phyloP scores from a whole-genome alignment of 2,113 vertebrate genomes.

The Choloepus hoffmanni region DNA sequence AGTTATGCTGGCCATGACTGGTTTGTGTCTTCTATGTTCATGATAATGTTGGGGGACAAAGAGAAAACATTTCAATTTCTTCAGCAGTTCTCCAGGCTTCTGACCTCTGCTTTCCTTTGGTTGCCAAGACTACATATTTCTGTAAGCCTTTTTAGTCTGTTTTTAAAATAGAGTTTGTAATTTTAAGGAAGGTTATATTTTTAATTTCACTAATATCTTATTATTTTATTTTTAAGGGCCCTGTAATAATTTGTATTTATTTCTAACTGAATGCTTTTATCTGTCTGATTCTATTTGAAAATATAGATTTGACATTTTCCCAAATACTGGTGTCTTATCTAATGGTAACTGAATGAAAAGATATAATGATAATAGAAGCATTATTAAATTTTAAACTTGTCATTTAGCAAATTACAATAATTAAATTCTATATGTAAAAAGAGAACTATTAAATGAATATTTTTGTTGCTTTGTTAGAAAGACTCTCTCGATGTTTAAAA shows the following conservation, averaged over 20 bases:
- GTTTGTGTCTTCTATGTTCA: conserved; percentile 94
- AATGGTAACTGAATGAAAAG: conserved; percentile 27
- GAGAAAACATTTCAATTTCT: conserved; percentile 90
- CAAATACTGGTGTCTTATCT: conserved; percentile 32
- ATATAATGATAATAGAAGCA: conserved; percentile 12
- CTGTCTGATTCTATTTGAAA: conserved; percentile 24
- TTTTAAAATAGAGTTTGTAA: conserved; percentile 56
- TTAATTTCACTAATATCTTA: neutral
- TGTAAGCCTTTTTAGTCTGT: conserved; percentile 87
- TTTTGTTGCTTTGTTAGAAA: conserved; percentile 60
- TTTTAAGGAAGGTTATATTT: conserved; percentile 42
- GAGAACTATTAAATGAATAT: neutral
- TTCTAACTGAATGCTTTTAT: conserved; percentile 7
- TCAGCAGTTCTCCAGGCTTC: conserved; percentile 90
- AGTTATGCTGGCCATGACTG: conserved; percentile 92
- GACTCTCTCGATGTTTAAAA: neutral
- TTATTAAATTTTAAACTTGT: conserved; percentile 72
- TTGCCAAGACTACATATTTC: conserved; percentile 91
- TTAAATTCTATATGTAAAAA: conserved; percentile 52
- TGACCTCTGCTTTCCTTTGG: conserved; percentile 95
- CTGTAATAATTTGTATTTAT: neutral
- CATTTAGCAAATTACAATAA: conserved; percentile 61
- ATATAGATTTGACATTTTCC: conserved; percentile 58
- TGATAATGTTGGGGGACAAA: conserved; percentile 92
- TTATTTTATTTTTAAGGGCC: neutral